phyloP scores from a whole-genome alignment of 2,888 invertebrate genomes.

The Liodrosophila aerea region DNA sequence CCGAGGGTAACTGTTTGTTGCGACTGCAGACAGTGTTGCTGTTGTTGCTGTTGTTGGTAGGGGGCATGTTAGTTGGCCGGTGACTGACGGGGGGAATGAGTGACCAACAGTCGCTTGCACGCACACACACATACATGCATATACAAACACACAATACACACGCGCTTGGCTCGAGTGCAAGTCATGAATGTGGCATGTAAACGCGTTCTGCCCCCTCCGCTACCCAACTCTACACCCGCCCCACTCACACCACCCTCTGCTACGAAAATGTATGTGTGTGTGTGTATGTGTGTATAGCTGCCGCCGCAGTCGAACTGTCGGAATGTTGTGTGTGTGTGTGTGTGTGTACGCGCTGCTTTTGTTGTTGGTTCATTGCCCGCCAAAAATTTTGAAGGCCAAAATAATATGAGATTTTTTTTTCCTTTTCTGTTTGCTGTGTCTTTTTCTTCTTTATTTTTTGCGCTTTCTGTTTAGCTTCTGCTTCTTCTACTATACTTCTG shows the following conservation, averaged over 20 bases:
- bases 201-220: not conserved
- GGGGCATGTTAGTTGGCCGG: too few species aligned
- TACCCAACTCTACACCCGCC: not conserved
- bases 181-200: conserved; percentile 1
- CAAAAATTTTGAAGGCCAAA: conserved; percentile 81
- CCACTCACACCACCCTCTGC: not conserved
- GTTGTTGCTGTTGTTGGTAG: not conserved
- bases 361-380: conserved; percentile 82
- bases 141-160: not conserved
- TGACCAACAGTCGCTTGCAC: too few species aligned
- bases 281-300: conserved; percentile 4
- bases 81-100: too few species aligned
- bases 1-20: not conserved
- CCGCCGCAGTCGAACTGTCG: conserved; percentile 30
- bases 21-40: not conserved
- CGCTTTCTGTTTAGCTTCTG: conserved; percentile 58
- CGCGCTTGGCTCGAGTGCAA: not conserved
- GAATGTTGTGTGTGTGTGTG: conserved; percentile 3
- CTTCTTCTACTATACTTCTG: conserved; percentile 30
- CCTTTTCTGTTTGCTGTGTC: conserved; percentile 25
- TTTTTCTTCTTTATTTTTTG: conserved; percentile 38
- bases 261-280: conserved; percentile 7
- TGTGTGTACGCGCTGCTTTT: conserved; percentile 30
- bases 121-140: too few species aligned
- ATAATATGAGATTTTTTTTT: conserved; percentile 72